Evolutionary conservation across 2,797 vertebrate species (phyloP).

Genomic region (Capromys pilorides): DNA sequence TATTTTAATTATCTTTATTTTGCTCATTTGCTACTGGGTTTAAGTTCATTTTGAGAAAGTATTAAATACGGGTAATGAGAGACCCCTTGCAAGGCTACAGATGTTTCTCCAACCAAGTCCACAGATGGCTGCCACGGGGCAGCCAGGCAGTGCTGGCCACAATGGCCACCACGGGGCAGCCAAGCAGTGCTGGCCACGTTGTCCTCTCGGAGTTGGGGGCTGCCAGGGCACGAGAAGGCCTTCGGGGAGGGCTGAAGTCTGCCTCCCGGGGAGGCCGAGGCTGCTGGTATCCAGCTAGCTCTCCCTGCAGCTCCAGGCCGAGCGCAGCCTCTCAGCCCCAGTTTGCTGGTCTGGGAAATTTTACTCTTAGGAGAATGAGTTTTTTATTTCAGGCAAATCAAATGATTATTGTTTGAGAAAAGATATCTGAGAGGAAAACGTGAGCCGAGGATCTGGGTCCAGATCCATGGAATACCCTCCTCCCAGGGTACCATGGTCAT

Average conservation of each 20-base stretch:
- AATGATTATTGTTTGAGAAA: slow-evolving; percentile 47
- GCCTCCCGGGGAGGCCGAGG: not conserved
- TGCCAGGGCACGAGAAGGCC: not conserved
- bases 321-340: not conserved
- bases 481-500: not conserved
- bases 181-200: not conserved
- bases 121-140: not conserved
- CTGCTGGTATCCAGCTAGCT: not conserved
- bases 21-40: slow-evolving; percentile 27
- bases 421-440: slow-evolving; percentile 56
- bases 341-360: slow-evolving; percentile 4
- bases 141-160: not conserved
- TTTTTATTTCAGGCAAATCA: slow-evolving; percentile 42
- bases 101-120: not conserved
- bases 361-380: slow-evolving; percentile 3
- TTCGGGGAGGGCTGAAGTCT: not conserved
- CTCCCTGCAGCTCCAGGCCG: not conserved
- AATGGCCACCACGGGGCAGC: not conserved
- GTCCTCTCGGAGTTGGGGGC: not conserved
- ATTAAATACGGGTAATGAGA: slow-evolving; percentile 14
- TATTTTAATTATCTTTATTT: slow-evolving; percentile 25
- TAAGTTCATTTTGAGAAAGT: not conserved
- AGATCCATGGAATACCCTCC: slow-evolving; percentile 32
- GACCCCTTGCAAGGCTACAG: not conserved
- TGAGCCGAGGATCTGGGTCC: not conserved